Evolutionary conservation across 2,888 invertebrate species (phyloP), one percentile per base, ranked within the genome.

Genomic region (Lycocerus yunnanus): DNA sequence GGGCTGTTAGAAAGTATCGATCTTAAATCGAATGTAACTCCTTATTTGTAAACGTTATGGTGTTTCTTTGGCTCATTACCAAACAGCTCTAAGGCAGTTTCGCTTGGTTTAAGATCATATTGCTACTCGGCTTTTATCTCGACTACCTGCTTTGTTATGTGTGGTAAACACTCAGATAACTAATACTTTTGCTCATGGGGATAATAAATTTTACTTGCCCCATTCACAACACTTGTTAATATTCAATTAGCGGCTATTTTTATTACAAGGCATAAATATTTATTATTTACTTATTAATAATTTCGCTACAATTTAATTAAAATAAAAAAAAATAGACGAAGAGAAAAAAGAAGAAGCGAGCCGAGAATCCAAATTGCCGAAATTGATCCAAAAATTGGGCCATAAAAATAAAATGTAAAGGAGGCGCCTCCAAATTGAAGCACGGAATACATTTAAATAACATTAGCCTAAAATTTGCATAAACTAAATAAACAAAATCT

Each of bases 61-160:
- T 58, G 65, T 16, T 43, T 69, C 69, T 66, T 69, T 27, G 70
- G 70, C 27, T 74, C 71, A 68, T 74, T 74, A 71, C 66, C 59
- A 60, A 61, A 72, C 61, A 72, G 72, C 75, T 75, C 68, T 67
- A 70, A 69, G 75, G 75, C 75, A 72, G 72, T 75, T 75, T 66
- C 75, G 75, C 72, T 73, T 59, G 73, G 73, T 69, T 63, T 73
- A 73, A 65, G 43, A 24, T 58, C 65, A 43, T 13, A 43, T n/a
- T 16, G 73, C 73, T 75, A 75, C 75, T 74, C 65, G 75, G 66
- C 18, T 72, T 75, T 69, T 68, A 58, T 15, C 61, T 68, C 67
- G 72, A 75, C 75, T 65, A 61, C 69, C 75, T 70, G 72, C 27
- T 71, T 71, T 66, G 75, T 74, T 74, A 74, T 74, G 71, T 74